These are phyloP conservation scores for Macrotis lagotis DNA, from an alignment of 2,113 vertebrate species.

Conservation along the genomic window DNA sequence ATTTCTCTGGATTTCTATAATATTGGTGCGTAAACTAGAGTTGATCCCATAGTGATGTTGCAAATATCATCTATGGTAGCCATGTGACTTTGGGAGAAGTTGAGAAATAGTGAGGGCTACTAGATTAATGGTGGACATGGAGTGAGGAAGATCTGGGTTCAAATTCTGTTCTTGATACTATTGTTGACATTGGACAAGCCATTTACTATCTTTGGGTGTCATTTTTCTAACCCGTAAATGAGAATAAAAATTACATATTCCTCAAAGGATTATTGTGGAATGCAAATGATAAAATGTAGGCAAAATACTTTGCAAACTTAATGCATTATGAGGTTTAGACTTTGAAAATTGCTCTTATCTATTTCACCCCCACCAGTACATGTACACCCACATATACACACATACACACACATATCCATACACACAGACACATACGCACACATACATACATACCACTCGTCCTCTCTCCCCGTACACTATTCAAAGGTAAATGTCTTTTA, in stretches of 20 bases:
- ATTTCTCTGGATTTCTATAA: not conserved
- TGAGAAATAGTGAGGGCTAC: not conserved
- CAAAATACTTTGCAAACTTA: not conserved
- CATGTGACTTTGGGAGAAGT: not conserved
- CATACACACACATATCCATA: too few relatives aligned
- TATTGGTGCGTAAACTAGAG: not conserved
- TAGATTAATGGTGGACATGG: not conserved
- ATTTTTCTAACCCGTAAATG: not conserved
- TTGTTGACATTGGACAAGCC: not conserved
- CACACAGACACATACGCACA: not conserved
- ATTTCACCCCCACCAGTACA: not conserved
- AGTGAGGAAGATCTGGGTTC: not conserved
- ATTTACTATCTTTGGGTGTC: not conserved
- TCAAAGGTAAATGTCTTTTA: not conserved
- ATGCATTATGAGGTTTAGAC: not conserved
- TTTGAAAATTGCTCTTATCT: not conserved
- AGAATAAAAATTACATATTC: not conserved
- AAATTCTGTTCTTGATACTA: not conserved
- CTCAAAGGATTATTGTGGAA: not conserved
- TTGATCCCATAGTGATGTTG: not conserved
- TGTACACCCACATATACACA: too few relatives aligned
- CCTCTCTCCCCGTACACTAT: not conserved
- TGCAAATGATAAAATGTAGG: not conserved
- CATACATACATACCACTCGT: not conserved
- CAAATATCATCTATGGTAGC: not conserved